These are phyloP conservation scores for Leucoraja erinaceus DNA, from an alignment of 2,113 vertebrate genomes.

Conservation along the genomic window DNA sequence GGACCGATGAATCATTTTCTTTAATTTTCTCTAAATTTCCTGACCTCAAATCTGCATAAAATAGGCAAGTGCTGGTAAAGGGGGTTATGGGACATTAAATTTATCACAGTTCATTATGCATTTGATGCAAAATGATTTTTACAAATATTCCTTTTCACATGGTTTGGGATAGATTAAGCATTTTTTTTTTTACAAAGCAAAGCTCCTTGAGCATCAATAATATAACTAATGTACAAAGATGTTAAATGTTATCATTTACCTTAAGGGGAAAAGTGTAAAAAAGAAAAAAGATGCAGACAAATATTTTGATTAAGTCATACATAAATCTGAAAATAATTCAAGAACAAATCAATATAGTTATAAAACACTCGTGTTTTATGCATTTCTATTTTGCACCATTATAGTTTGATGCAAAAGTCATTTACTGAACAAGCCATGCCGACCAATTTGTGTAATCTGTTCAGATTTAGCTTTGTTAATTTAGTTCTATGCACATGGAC, in stretches of 20 bases:
- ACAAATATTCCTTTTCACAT: slow-evolving; percentile 70
- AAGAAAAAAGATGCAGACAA: background rate
- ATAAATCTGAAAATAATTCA: background rate
- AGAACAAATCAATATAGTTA: background rate
- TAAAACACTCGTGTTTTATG: background rate
- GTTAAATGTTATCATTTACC: slow-evolving; percentile 70
- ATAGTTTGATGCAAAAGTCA: background rate
- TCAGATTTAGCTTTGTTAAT: background rate
- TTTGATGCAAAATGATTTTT: slow-evolving; percentile 67
- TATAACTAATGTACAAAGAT: slow-evolving; percentile 71
- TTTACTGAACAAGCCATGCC: background rate
- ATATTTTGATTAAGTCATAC: background rate
- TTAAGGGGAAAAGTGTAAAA: slow-evolving; percentile 48
- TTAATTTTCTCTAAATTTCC: slow-evolving; percentile 83
- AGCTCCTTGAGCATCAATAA: slow-evolving; percentile 78
- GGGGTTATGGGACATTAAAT: slow-evolving; percentile 77
- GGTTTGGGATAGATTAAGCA: slow-evolving; percentile 81
- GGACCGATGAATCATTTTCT: slow-evolving; percentile 83
- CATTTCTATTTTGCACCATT: too few relatives aligned
- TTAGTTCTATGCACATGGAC: background rate
- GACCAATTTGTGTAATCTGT: background rate
- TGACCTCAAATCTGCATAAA: slow-evolving; percentile 76
- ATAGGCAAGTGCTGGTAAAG: slow-evolving; percentile 75
- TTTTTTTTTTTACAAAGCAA: slow-evolving; percentile 43
- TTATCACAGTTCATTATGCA: slow-evolving; percentile 73